A percentile compares a stretch with the other conserved stretches of the same genome.
phyloP scores from a whole-genome alignment of 2,113 vertebrate genomes.

The Colossoma macropomum region DNA sequence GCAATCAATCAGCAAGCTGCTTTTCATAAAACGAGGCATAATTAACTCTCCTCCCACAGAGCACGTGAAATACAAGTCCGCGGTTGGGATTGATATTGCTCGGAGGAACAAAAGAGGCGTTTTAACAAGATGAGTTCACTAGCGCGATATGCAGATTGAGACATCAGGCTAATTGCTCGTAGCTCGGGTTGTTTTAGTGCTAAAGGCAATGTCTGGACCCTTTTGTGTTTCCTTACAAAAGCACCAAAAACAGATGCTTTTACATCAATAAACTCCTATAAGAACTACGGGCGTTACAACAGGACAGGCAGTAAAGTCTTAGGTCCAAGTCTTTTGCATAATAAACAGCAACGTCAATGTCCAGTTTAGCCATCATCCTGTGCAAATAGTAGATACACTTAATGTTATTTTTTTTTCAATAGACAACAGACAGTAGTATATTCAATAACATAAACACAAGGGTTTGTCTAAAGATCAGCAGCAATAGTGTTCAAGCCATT shows the following conservation, averaged over 20 bases:
- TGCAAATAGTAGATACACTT: too few relatives aligned
- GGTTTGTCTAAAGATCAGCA: too few relatives aligned
- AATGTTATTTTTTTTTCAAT: too few relatives aligned
- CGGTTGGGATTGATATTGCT: constrained; percentile 56
- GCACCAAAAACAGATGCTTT: constrained; percentile 49
- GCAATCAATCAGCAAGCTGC: constrained; percentile 73
- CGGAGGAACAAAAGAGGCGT: constrained; percentile 40
- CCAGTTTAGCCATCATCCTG: background rate
- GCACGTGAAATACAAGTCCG: constrained; percentile 42
- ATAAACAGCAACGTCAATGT: background rate
- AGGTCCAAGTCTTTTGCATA: constrained; percentile 29
- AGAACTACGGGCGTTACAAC: constrained; percentile 25
- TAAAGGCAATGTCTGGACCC: constrained; percentile 1
- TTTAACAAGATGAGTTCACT: constrained; percentile 57
- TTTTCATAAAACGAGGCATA: constrained; percentile 78
- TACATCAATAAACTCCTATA: constrained; percentile 27
- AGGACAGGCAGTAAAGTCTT: constrained; percentile 11
- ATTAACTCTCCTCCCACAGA: constrained; percentile 79
- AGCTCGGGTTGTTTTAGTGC: constrained; percentile 22
- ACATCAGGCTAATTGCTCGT: constrained; percentile 49
- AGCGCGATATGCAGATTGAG: constrained; percentile 48
- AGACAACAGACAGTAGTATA: too few relatives aligned
- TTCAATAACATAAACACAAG: too few relatives aligned
- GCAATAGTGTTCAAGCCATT: too few relatives aligned
- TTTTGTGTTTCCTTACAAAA: constrained; percentile 28